These are phyloP conservation scores for Drosophila miranda DNA, from an alignment of 1,140 invertebrate species.

Conservation along the genomic window DNA sequence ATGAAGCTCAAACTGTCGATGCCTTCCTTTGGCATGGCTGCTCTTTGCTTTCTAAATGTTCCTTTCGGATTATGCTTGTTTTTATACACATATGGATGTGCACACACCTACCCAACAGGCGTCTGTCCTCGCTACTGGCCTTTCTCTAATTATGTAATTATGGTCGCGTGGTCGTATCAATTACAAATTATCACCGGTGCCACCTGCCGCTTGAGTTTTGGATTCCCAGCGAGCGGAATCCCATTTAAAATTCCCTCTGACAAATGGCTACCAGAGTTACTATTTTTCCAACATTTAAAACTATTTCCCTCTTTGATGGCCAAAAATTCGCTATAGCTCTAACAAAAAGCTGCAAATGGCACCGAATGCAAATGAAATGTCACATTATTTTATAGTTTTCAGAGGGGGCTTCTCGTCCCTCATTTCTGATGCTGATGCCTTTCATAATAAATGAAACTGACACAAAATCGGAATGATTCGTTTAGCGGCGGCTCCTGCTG, in stretches of 20 bases:
- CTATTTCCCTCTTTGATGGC: conserved; percentile 6
- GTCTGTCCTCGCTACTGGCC: background rate
- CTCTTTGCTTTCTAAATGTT: background rate
- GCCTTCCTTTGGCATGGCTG: conserved; percentile 8
- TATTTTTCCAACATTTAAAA: background rate
- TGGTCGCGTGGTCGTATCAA: conserved; percentile 37
- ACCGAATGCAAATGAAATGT: conserved; percentile 32
- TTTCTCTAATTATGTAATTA: conserved; percentile 42
- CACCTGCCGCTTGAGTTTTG: background rate
- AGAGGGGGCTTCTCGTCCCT: background rate
- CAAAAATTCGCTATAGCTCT: conserved; percentile 22
- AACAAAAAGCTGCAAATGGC: background rate
- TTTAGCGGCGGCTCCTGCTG: conserved; percentile 31
- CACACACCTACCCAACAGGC: background rate
- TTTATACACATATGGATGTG: conserved; percentile 13
- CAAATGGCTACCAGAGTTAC: background rate
- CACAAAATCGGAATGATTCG: conserved; percentile 33
- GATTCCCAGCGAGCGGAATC: conserved; percentile 1
- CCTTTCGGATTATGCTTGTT: background rate
- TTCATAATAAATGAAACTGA: conserved; percentile 68
- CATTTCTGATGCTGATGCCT: conserved; percentile 9
- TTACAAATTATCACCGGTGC: conserved; percentile 33
- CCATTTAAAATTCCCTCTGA: background rate
- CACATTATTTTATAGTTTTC: conserved; percentile 24
- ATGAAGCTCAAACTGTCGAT: conserved; percentile 57